phyloP scores from a whole-genome alignment of 2,113 vertebrate genomes.

The Etheostoma cragini region DNA sequence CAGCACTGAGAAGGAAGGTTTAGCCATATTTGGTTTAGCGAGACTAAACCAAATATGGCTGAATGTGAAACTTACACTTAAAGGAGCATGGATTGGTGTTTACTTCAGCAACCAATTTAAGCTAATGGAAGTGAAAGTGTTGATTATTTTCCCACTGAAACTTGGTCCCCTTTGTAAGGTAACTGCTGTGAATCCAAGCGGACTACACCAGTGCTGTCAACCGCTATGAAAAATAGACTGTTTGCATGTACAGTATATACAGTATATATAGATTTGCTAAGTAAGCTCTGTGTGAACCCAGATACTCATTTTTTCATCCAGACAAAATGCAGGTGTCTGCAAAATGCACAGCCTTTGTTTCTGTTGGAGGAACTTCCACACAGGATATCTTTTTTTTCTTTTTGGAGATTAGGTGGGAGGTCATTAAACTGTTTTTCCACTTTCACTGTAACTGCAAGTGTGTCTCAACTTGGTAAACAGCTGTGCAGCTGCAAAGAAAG shows the following conservation, averaged over 20 bases:
- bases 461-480: constrained; percentile 24
- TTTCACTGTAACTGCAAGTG: constrained; percentile 63
- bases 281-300: not conserved
- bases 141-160: not conserved
- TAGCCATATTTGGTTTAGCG: no score
- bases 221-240: not conserved
- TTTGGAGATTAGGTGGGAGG: constrained; percentile 42
- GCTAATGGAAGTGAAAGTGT: not conserved
- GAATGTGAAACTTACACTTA: not conserved
- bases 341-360: constrained; percentile 56
- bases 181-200: not conserved
- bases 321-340: constrained; percentile 54
- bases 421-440: constrained; percentile 73
- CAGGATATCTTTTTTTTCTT: constrained; percentile 65
- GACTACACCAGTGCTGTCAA: not conserved
- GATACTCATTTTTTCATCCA: constrained; percentile 11
- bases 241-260: not conserved
- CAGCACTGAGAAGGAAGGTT: no score
- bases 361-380: constrained; percentile 66
- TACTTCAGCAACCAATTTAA: not conserved
- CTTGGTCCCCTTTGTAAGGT: not conserved
- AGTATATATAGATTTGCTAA: not conserved
- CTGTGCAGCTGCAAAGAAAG: constrained; percentile 52
- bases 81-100: not conserved
- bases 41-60: not conserved